A percentile compares a stretch with the other conserved stretches of the same genome.
These are phyloP conservation scores for Phallusia fumigata DNA, from an alignment of 23 tunicate species.

Conservation along the genomic window DNA sequence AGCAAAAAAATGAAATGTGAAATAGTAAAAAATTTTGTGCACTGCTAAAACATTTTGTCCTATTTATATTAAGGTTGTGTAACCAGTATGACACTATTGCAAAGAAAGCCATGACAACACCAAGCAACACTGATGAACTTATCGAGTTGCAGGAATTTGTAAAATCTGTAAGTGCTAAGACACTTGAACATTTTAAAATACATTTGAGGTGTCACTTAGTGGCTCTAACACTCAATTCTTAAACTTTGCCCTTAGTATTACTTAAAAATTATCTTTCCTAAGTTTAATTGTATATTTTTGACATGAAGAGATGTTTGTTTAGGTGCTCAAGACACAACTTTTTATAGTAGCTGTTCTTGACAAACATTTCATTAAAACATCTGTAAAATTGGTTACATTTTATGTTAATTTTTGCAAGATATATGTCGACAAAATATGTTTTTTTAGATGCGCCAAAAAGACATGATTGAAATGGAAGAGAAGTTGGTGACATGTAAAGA, in stretches of 20 bases:
- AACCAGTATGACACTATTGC: slow-evolving; percentile 79
- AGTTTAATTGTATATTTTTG: neutral
- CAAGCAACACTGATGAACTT: slow-evolving; percentile 90
- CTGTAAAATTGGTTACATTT: no score
- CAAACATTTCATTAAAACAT: no score
- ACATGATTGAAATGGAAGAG: slow-evolving; percentile 76
- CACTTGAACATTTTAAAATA: no score
- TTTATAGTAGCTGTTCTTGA: no score
- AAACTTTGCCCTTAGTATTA: neutral
- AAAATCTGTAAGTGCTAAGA: slow-evolving; percentile 39
- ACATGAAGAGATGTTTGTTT: no score
- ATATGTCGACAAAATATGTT: no score
- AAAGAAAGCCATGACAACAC: slow-evolving; percentile 81
- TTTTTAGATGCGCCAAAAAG: slow-evolving; percentile 52
- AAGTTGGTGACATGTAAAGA: slow-evolving; percentile 75
- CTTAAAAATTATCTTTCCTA: neutral
- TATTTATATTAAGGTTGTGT: slow-evolving; percentile 41
- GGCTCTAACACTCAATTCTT: neutral
- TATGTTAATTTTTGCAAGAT: no score
- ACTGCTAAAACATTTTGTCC: no score
- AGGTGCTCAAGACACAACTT: no score
- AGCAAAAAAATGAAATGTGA: neutral
- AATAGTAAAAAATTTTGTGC: neutral
- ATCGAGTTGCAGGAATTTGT: slow-evolving; percentile 78
- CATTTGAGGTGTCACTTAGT: neutral